Percentiles rank a stretch among this genome's conserved stretches.
Evolutionary conservation across 1,140 invertebrate species (phyloP).

Genomic region (Cecropterus lyciades): DNA sequence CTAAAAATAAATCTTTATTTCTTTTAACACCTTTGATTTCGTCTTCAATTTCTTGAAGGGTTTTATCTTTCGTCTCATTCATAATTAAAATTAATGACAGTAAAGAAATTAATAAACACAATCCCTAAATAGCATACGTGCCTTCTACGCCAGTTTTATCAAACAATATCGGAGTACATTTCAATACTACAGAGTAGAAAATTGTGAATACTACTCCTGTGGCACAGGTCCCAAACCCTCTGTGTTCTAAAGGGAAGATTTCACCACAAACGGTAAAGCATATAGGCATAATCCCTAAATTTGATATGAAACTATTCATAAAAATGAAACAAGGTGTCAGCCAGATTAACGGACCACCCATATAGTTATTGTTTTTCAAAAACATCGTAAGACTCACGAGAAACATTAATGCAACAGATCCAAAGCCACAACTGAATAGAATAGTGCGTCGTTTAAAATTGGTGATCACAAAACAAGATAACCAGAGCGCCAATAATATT

Average conservation of each 20-base stretch:
- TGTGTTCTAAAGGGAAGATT: slow-evolving; percentile 59
- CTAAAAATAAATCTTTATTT: not conserved
- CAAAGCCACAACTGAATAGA: slow-evolving; percentile 42
- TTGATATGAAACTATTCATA: slow-evolving; percentile 45
- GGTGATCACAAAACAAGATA: slow-evolving; percentile 44
- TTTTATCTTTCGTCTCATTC: slow-evolving; percentile 60
- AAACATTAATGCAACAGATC: slow-evolving; percentile 47
- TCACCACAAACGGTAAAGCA: slow-evolving; percentile 54
- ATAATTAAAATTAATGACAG: slow-evolving; percentile 49
- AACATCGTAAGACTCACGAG: slow-evolving; percentile 41
- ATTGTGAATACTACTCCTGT: slow-evolving; percentile 49
- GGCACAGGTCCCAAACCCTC: slow-evolving; percentile 44
- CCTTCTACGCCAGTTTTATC: slow-evolving; percentile 44
- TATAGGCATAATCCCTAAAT: slow-evolving; percentile 50
- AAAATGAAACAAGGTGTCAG: slow-evolving; percentile 43
- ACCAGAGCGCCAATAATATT: slow-evolving; percentile 41
- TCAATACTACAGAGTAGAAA: slow-evolving; percentile 45
- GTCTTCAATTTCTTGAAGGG: slow-evolving; percentile 59
- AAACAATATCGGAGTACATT: slow-evolving; percentile 51
- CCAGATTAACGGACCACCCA: slow-evolving; percentile 34
- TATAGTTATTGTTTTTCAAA: slow-evolving; percentile 37
- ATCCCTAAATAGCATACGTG: slow-evolving; percentile 46
- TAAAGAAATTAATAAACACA: slow-evolving; percentile 41
- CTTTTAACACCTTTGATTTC: slow-evolving; percentile 47
- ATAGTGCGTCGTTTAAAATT: slow-evolving; percentile 46